Percentiles rank a stretch among this genome's conserved stretches.
These are phyloP conservation scores for Poecilia gillii DNA, from an alignment of 2,797 vertebrate species.

Conservation along the genomic window DNA sequence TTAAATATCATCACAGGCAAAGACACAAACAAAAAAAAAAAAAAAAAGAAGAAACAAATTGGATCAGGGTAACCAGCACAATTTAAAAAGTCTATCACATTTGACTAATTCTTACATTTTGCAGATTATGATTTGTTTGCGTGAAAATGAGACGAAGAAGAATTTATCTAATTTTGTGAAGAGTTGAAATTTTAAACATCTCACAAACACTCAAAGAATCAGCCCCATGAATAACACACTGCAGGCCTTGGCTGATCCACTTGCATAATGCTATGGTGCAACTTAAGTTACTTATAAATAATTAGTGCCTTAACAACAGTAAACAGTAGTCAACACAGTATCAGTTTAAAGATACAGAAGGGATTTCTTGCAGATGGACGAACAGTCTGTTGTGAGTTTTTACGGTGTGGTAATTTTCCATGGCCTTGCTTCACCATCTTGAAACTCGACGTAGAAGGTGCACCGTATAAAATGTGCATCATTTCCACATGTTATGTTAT, in stretches of 20 bases:
- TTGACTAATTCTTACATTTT: neutral
- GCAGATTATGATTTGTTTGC: neutral
- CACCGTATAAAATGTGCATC: neutral
- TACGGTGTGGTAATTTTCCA: neutral
- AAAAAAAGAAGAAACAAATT: slow-evolving; percentile 10
- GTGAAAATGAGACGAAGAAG: neutral
- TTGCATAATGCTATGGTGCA: neutral
- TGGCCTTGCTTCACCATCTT: neutral
- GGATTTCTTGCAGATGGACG: neutral
- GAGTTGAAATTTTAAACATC: neutral
- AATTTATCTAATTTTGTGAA: neutral
- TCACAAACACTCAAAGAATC: neutral
- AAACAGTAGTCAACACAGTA: neutral
- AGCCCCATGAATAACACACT: neutral
- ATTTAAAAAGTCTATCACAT: neutral
- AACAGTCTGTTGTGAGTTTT: neutral
- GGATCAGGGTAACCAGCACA: neutral
- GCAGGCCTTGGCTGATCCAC: neutral
- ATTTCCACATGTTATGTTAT: no score
- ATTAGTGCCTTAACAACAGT: neutral
- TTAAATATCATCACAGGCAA: neutral
- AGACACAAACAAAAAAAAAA: slow-evolving; percentile 11
- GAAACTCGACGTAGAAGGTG: neutral
- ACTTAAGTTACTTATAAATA: neutral
- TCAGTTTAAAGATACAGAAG: neutral